Base-by-base conservation (phyloP, 1,140 invertebrate species). In the Pantala flavescens region DNA sequence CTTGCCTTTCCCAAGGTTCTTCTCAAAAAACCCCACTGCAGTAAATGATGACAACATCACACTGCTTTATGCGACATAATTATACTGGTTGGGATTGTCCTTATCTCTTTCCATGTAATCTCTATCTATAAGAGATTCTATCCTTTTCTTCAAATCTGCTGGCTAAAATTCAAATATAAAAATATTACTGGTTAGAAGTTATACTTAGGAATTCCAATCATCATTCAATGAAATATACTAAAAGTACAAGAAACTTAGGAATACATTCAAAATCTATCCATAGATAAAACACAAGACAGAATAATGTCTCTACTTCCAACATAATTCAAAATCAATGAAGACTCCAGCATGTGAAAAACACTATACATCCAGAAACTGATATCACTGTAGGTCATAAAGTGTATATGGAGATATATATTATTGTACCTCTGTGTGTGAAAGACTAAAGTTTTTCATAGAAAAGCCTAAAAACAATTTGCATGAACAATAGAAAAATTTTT, bases 81-180 rank as follows among this genome's bases (percentile, higher is more conserved):
- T 97, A 85, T 99, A 99, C 82, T 96, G 92, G 85, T 98, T 98
- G 75, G 95, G 89, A 86, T 97, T 98, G 82, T 98, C 96, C 84
- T 98, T 97, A 83, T 99, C 97, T 75, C 97, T 87, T 82, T 98
- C 94, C 94, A 99, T 97, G 82, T 99, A 99, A 83, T 99, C 97
- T 81, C 97, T 87, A 82, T 99, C 97, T 80, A 99, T 99, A 19
- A 99, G 86, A 49, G 95, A 98, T 83, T 99, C 97, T 78, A 99
- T 98, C 75, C 97, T 88, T 82, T 98, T 99, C 84, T 99, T 99
- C 79, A 99, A 86, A 85, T 99, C 97, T 72, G 93, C 90, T 79
- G 96, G 94, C 93, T 96, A 81, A 24, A 84, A 85, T 79, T 76
- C 78, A 81, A 78, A 85, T 81, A 81, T 12, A 63, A 14, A 49